Evolutionary conservation across 2,797 vertebrate genomes (phyloP).

Genomic region (Pseudomugil tenellus): DNA sequence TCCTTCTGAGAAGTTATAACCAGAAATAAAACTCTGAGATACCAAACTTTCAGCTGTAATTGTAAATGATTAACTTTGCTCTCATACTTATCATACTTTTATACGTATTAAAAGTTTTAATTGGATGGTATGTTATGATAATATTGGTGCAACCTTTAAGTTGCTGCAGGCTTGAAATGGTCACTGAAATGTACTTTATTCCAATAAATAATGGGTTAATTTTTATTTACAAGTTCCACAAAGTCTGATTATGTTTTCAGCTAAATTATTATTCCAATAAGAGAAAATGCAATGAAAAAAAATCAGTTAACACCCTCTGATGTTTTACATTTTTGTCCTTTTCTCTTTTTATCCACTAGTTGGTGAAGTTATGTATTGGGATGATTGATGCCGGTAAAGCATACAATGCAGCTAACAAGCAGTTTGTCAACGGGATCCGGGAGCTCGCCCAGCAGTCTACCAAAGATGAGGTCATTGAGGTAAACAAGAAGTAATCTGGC

Average conservation of each 20-base stretch:
- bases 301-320: not conserved
- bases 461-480: constrained; percentile 94
- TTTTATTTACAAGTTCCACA: not conserved
- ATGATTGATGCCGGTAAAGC: constrained; percentile 99
- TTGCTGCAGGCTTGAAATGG: not conserved
- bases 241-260: not conserved
- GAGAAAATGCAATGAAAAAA: constrained; percentile 10
- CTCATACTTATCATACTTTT: too few species aligned
- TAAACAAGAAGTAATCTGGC: constrained; percentile 65
- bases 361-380: constrained; percentile 96
- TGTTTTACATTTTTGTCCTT: not conserved
- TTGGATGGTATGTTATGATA: not conserved
- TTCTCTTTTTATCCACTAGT: constrained; percentile 74
- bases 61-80: not conserved
- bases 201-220: not conserved
- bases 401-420: constrained; percentile 95
- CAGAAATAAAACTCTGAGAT: not conserved
- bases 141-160: not conserved
- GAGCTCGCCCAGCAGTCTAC: constrained; percentile 95
- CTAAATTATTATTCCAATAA: constrained; percentile 9
- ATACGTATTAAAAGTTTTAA: too few species aligned
- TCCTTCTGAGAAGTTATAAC: too few species aligned
- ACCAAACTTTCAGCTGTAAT: not conserved
- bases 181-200: not conserved
- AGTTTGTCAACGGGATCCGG: constrained; percentile 94